Base-by-base conservation (phyloP, 2,888 invertebrate genomes). In the Noctua janthe region DNA sequence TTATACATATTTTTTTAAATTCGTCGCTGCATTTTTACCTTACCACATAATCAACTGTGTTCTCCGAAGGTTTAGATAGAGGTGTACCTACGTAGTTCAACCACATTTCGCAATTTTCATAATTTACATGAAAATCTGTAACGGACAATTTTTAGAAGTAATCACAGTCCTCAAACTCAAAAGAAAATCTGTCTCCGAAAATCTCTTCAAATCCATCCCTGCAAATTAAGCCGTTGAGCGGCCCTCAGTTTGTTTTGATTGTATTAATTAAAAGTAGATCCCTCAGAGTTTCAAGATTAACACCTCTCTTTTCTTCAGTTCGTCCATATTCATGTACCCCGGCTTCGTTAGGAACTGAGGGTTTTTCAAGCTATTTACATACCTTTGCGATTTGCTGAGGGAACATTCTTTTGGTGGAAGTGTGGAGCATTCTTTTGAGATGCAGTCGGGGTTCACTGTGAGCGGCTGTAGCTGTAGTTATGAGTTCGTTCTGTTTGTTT, bases 231-330 rank as follows among this genome's bases (percentile, higher is more conserved):
- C 95, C 94, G 93, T 91, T 92, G 92, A 91, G 93, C 91, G 89
- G 90, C 90, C 90, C 91, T 90, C 94, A 94, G 95, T 96, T 97
- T 97, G 96, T 96, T 97, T 97, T 97, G 97, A 97, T 97, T 97
- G 97, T 96, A 97, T 97, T 97, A 97, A 97, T 97, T 97, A 97
- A 96, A 94, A 92, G 93, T 89, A 91, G 93, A 92, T 93, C 94
- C 94, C 92, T 94, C 94, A 93, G 95, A 95, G 95, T 95, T 96
- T 94, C 94, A 96, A 96, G 96, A 96, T 97, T 96, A 97, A 96
- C 97, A 96, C 96, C 96, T 96, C 95, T 94, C 94, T 95, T 95
- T 96, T 95, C 94, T 94, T 95, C 90, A 86, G 86, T 78, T 87
- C 90, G 85, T 96, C 94, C 96, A 97, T 97, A 97, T 97, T 97